phyloP scores from a whole-genome alignment of 2,797 vertebrate genomes.

The Hephaestus fuliginosus region DNA sequence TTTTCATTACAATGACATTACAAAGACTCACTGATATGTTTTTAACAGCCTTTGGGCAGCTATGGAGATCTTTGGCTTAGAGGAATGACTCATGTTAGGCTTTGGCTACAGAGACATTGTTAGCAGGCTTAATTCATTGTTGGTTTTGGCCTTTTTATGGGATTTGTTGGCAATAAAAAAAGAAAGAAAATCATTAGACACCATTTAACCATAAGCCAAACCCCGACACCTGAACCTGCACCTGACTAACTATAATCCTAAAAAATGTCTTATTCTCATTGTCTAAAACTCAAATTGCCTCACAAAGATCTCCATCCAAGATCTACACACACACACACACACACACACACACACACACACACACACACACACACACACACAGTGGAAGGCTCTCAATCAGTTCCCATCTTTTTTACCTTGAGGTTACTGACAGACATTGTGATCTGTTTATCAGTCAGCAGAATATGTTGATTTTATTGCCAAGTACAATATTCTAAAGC shows the following conservation, averaged over 20 bases:
- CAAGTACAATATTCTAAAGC: slow-evolving; percentile 31
- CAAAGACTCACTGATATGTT: neutral
- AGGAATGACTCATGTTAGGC: neutral
- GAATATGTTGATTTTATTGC: slow-evolving; percentile 4
- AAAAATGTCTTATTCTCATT: neutral
- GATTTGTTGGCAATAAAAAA: neutral
- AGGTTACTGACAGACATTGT: neutral
- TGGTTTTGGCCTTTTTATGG: neutral
- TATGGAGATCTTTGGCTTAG: neutral
- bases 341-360: neutral
- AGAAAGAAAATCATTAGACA: neutral
- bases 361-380: neutral
- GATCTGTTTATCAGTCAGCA: slow-evolving; percentile 1
- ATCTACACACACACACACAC: neutral
- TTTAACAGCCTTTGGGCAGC: neutral
- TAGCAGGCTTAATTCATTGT: neutral
- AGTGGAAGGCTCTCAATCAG: neutral
- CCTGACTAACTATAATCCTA: neutral
- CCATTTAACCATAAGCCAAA: neutral
- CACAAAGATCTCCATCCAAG: neutral
- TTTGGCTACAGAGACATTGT: neutral
- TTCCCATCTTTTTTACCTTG: neutral
- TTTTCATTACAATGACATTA: neutral
- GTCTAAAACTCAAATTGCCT: too few relatives aligned
- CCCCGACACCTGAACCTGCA: neutral